Conservation (phyloP, 2,113 vertebrate genomes). For the Cinclus cinclus region DNA sequence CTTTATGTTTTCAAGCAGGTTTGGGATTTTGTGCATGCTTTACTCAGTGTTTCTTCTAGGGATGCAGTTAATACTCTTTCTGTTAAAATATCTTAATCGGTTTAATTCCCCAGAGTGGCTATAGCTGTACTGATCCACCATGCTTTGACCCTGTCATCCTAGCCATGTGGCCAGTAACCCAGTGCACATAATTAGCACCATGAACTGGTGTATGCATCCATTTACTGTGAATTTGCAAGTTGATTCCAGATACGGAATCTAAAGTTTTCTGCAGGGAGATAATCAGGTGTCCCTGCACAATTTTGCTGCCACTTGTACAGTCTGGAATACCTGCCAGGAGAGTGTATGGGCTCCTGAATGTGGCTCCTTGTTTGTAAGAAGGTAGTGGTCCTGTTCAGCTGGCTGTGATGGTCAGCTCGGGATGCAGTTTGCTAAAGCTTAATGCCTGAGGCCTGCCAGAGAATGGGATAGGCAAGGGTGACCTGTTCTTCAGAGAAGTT, state of each 20-base stretch:
- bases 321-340: not conserved
- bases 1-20: not conserved
- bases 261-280: not conserved
- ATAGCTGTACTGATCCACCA: not conserved
- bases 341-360: not conserved
- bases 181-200: not conserved
- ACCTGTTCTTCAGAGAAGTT: not conserved
- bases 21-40: not conserved
- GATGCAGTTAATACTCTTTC: not conserved
- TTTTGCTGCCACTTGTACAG: not conserved
- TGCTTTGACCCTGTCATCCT: not conserved
- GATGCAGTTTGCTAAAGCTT: not conserved
- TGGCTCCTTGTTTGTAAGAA: not conserved
- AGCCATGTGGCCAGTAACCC: not conserved
- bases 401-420: accelerated
- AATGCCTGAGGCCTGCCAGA: not conserved
- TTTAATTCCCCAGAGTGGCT: not conserved
- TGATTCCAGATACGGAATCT: not conserved
- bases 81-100: not conserved
- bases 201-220: not conserved
- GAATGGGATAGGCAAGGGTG: not conserved
- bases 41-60: not conserved
- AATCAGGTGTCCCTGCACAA: not conserved
- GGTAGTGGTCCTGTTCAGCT: not conserved
- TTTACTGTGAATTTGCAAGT: not conserved